Percentiles rank a stretch among this genome's conserved stretches.
These are phyloP conservation scores for Drosophila subpulchrella DNA, from an alignment of 1,140 invertebrate species.

Conservation along the genomic window DNA sequence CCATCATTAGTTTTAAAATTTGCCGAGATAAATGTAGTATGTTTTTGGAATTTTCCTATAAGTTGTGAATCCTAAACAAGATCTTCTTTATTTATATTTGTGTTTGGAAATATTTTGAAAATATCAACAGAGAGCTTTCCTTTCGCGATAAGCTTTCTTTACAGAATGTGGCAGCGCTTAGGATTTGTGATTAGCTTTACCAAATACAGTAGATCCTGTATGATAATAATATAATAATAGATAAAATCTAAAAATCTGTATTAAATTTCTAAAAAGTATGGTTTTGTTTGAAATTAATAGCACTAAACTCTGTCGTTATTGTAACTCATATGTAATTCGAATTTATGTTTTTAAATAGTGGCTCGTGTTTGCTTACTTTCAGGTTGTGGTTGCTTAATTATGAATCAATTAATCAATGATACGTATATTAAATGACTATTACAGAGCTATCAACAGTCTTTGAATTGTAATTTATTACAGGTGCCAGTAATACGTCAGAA, in stretches of 20 bases:
- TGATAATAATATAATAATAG: neutral
- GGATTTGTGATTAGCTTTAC: neutral
- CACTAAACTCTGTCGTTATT: too few relatives aligned
- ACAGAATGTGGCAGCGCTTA: neutral
- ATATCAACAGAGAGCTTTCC: slow-evolving; percentile 5
- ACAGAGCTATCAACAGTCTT: neutral
- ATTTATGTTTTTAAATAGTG: neutral
- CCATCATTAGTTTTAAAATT: neutral
- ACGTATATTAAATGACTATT: slow-evolving; percentile 2
- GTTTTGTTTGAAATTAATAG: too few relatives aligned
- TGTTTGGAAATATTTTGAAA: slow-evolving; percentile 5
- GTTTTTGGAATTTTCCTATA: neutral
- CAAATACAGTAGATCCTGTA: neutral
- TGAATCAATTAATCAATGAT: slow-evolving; percentile 14
- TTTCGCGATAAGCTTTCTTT: neutral
- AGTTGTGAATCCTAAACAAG: neutral
- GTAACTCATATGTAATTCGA: neutral
- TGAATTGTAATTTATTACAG: slow-evolving; percentile 3
- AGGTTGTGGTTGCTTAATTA: slow-evolving; percentile 1
- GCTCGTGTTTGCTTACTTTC: neutral
- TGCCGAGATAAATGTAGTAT: neutral
- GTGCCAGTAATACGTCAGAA: slow-evolving; percentile 3
- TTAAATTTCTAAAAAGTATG: neutral
- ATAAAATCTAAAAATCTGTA: neutral
- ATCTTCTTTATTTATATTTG: neutral